A percentile compares a stretch with the other conserved stretches of the same genome.
phyloP scores from a whole-genome alignment of 2,888 invertebrate species.

The Scaptomyza flava region DNA sequence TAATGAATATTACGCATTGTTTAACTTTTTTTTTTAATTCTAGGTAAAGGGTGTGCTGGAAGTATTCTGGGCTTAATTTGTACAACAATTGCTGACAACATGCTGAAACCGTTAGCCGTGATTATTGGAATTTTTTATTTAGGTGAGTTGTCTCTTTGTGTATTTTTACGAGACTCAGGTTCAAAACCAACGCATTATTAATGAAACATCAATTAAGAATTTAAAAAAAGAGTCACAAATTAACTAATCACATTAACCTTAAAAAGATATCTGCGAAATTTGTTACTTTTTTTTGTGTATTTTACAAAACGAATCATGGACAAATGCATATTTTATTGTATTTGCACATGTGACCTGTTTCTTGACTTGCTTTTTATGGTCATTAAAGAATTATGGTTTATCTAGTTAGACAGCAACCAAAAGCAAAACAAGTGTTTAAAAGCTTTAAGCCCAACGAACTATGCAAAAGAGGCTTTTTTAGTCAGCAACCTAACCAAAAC shows the following conservation, averaged over 20 bases:
- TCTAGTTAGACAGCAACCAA: not conserved
- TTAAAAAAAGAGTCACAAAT: constrained; percentile 2
- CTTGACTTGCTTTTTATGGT: not conserved
- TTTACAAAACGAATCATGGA: constrained; percentile 29
- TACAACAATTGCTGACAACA: constrained; percentile 73
- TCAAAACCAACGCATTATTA: constrained; percentile 42
- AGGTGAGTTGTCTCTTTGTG: constrained; percentile 63
- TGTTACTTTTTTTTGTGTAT: constrained; percentile 42
- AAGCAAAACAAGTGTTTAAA: not conserved
- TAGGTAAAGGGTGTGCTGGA: constrained; percentile 58
- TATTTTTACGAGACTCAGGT: constrained; percentile 5
- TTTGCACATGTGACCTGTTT: constrained; percentile 1
- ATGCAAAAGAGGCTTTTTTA: not conserved
- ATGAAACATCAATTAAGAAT: constrained; percentile 31
- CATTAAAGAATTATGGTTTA: constrained; percentile 4
- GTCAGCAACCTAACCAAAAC: not conserved
- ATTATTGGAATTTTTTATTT: constrained; percentile 81
- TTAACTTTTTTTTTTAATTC: constrained; percentile 9
- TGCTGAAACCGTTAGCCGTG: constrained; percentile 74
- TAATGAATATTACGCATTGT: constrained; percentile 37
- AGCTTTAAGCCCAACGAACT: not conserved
- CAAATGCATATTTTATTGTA: constrained; percentile 32
- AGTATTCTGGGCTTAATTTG: constrained; percentile 43
- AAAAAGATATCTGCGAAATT: constrained; percentile 41
- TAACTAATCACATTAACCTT: constrained; percentile 59